A percentile compares a stretch with the other conserved stretches of the same genome.
Conservation (phyloP, 2,797 vertebrate species). For the Oreortyx pictus region DNA sequence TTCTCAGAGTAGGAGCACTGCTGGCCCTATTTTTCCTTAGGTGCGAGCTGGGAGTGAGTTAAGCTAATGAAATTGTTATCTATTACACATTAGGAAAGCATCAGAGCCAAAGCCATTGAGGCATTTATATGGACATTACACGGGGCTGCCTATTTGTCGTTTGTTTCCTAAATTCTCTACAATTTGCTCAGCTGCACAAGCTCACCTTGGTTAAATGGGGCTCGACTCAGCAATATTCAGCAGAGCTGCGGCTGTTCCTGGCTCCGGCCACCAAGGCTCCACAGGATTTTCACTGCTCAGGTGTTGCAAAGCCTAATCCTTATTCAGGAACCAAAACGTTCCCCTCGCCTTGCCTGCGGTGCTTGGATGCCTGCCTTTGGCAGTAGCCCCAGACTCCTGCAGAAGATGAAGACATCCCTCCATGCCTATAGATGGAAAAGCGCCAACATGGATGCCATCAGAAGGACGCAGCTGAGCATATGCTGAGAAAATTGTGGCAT, state of each 20-base stretch:
- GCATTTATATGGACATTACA: not conserved
- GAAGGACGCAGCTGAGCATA: conserved; percentile 76
- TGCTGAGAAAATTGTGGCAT: conserved; percentile 80
- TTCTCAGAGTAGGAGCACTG: not conserved
- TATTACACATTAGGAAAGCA: not conserved
- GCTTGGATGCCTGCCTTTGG: conserved; percentile 81
- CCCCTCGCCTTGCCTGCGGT: conserved; percentile 74
- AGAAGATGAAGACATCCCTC: conserved; percentile 80
- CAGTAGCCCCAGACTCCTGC: conserved; percentile 79
- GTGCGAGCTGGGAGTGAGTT: conserved; percentile 9
- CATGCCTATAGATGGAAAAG: conserved; percentile 76
- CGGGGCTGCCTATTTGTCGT: conserved; percentile 17
- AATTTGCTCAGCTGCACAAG: conserved; percentile 49
- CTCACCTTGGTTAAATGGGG: conserved; percentile 58
- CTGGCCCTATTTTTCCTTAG: conserved; percentile 5
- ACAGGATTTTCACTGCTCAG: conserved; percentile 79
- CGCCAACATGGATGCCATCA: conserved; percentile 75
- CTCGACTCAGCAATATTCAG: conserved; percentile 51
- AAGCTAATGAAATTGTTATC: conserved; percentile 37
- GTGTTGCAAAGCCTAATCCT: conserved; percentile 74
- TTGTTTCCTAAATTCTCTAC: conserved; percentile 54
- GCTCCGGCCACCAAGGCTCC: conserved; percentile 53
- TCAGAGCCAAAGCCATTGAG: not conserved
- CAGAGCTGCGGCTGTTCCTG: conserved; percentile 59
- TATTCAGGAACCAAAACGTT: conserved; percentile 77